Evolutionary conservation across 2,888 invertebrate genomes (phyloP).

Genomic region (Hesperia comma): DNA sequence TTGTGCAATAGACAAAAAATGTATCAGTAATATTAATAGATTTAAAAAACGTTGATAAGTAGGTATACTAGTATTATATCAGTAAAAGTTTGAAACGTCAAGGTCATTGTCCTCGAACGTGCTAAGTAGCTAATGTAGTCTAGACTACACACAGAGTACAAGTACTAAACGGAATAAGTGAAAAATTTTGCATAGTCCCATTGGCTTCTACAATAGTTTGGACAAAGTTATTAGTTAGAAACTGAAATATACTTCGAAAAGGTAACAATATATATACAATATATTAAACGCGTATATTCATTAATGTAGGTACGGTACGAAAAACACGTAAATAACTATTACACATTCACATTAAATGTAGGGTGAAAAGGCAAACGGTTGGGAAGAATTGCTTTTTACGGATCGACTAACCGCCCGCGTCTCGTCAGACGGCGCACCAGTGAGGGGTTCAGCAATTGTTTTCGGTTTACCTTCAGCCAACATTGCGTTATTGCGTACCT

Average conservation of each 20-base stretch:
- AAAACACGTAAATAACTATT: conserved; percentile 59
- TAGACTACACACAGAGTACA: background rate
- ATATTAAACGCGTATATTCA: conserved; percentile 10
- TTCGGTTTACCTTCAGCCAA: conserved; percentile 70
- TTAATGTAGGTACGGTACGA: conserved; percentile 32
- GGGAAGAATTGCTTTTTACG: conserved; percentile 80
- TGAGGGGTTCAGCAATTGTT: conserved; percentile 68
- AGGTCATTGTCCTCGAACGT: background rate
- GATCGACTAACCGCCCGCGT: conserved; percentile 74
- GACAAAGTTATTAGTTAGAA: background rate
- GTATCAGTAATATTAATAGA: no score
- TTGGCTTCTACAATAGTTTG: background rate
- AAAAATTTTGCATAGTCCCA: background rate
- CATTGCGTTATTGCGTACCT: conserved; percentile 74
- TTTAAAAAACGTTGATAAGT: no score
- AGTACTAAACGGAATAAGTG: no score
- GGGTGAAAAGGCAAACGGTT: conserved; percentile 75
- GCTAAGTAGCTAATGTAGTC: conserved; percentile 5
- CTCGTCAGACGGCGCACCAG: conserved; percentile 49
- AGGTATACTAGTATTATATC: background rate
- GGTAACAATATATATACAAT: conserved; percentile 6
- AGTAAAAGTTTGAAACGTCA: background rate
- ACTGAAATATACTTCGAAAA: background rate
- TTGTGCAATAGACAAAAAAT: no score
- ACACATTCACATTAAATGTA: conserved; percentile 75